Conservation (phyloP, 2,797 vertebrate species). For the Girardinus metallicus region DNA sequence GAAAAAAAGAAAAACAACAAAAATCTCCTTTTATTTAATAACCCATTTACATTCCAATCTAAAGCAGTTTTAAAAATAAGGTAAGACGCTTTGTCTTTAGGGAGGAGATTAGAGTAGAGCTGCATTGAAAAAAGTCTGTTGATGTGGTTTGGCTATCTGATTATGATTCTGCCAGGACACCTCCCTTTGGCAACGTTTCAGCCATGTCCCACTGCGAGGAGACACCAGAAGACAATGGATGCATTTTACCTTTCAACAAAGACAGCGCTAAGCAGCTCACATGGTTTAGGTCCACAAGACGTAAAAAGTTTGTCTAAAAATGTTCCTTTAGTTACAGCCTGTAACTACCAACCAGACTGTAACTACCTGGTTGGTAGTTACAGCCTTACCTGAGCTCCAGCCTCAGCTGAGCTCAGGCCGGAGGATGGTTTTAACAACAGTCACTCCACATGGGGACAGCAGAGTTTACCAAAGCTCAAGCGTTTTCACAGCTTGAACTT, state of each 20-base stretch:
- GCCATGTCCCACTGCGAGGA: background rate
- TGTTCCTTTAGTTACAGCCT: conserved; percentile 41
- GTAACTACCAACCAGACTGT: too few species aligned
- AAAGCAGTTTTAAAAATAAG: background rate
- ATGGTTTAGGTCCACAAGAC: background rate
- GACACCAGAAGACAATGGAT: background rate
- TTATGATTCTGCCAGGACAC: background rate
- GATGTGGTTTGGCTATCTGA: background rate
- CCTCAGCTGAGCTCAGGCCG: conserved; percentile 41
- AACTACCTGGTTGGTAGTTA: too few species aligned
- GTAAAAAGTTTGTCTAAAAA: conserved; percentile 3
- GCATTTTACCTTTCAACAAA: background rate
- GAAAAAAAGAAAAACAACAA: background rate
- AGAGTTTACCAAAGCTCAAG: conserved; percentile 12
- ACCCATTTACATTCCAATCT: background rate
- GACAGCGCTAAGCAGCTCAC: background rate
- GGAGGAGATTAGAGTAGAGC: background rate
- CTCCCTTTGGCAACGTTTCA: background rate
- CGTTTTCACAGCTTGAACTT: conserved; percentile 30
- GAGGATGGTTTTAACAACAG: conserved; percentile 18
- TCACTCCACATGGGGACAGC: background rate
- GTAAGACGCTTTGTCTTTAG: background rate
- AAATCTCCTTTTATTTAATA: background rate
- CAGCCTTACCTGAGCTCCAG: conserved; percentile 50
- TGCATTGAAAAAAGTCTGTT: background rate